These are phyloP conservation scores for Mustela lutreola DNA, from an alignment of 2,113 vertebrate genomes.

Conservation along the genomic window DNA sequence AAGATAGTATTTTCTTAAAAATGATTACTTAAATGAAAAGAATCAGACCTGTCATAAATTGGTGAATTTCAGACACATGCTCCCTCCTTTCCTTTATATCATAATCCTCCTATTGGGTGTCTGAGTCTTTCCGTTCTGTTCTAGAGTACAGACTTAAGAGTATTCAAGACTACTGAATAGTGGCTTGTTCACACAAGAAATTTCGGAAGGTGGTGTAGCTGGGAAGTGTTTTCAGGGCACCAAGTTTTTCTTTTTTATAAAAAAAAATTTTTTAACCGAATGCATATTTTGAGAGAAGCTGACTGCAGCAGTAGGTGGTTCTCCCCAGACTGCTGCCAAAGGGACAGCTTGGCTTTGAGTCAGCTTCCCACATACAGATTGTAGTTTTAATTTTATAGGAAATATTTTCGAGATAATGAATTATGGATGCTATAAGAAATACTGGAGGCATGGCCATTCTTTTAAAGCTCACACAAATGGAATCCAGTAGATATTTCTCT, in stretches of 20 bases:
- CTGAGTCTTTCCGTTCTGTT: background rate
- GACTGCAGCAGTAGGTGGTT: constrained; percentile 43
- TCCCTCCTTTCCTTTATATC: background rate
- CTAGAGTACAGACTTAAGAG: background rate
- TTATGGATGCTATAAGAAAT: background rate
- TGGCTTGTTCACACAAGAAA: background rate
- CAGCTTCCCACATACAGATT: constrained; percentile 9
- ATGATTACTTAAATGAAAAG: background rate
- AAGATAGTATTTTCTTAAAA: constrained; percentile 21
- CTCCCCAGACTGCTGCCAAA: constrained; percentile 18
- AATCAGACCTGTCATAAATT: background rate
- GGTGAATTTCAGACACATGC: background rate
- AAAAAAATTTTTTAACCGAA: background rate
- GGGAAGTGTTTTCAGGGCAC: background rate
- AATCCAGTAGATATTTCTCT: background rate
- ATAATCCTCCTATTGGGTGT: background rate
- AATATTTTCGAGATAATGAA: constrained; percentile 41
- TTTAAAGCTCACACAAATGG: background rate
- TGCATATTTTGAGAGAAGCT: background rate
- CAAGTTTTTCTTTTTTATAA: background rate
- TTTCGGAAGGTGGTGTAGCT: background rate
- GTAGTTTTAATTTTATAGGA: constrained; percentile 44
- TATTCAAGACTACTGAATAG: background rate
- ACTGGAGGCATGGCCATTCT: background rate
- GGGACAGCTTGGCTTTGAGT: background rate